Evolutionary conservation across 2,888 invertebrate species (phyloP), one percentile per base, ranked within the genome.

Genomic region (Pyrochroa serraticornis): DNA sequence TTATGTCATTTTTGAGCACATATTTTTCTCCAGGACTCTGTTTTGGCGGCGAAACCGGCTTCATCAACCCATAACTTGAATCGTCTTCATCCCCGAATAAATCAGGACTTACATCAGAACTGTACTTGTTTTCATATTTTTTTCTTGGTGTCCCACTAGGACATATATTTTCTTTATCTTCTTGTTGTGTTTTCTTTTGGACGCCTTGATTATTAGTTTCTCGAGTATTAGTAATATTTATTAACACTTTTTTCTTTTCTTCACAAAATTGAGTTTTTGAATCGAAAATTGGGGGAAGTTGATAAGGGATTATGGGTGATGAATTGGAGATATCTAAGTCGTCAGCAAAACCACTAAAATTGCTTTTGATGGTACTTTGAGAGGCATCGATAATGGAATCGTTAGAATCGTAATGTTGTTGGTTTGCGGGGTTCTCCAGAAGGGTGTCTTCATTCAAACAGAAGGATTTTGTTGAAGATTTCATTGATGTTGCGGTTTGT

Each of bases 61-160:
- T 50, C 22, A 22, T 22, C 5, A 22, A 22, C 2, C 22, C 22
- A 22, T 22, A 22, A 22, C 22, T 22, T 22, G 22, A 22, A 7
- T 39, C 50, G 22, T 39, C 82, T 48, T 85, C 86, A 38, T 83
- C 84, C 58, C 86, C 86, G 57, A 89, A 89, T 71, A 90, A 79
- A 70, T 89, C 88, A 0, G 89, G 89, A 48, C 78, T 79, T 6
- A 73, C 35, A 38, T 68, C 62, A 1, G 73, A 49, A 59, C 65
- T 63, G 6, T 68, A 45, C n/a, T 48, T 54, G 43, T 72, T 75
- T 39, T 61, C 52, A 54, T 63, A 66, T 47, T 49, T 48, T 60
- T 75, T 77, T 39, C 66, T 62, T n/a, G 77, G 77, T 2, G 75
- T 58, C 53, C 63, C 63, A 39, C 65, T 63, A 41, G 60, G 64